Evolutionary conservation across 2,113 vertebrate species (phyloP).

Genomic region (Nymphicus hollandicus): DNA sequence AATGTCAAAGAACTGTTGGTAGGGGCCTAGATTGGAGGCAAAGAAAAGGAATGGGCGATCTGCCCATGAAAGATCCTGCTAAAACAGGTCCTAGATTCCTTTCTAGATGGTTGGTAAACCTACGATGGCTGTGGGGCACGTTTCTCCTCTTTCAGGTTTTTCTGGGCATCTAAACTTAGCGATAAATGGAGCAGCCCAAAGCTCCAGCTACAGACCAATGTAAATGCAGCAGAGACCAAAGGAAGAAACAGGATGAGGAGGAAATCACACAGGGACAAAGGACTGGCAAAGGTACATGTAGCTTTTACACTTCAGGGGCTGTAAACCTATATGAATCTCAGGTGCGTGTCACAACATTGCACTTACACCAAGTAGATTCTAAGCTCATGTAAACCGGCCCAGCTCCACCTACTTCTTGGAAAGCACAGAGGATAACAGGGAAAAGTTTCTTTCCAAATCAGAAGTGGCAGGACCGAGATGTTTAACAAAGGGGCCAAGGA

Average conservation of each 20-base stretch:
- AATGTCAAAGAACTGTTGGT: neutral
- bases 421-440: neutral
- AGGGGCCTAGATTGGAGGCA: neutral
- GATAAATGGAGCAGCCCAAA: neutral
- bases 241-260: neutral
- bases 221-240: neutral
- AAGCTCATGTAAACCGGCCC: neutral
- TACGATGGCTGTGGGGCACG: neutral
- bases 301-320: neutral
- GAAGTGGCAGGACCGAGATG: neutral
- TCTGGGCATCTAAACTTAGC: neutral
- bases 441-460: neutral
- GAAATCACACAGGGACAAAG: neutral
- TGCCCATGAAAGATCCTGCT: neutral
- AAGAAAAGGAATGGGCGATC: neutral
- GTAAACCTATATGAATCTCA: neutral
- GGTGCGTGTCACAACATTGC: neutral
- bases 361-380: neutral
- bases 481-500: slow-evolving; percentile 48
- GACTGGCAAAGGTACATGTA: neutral
- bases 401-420: neutral
- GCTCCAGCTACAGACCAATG: neutral
- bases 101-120: neutral
- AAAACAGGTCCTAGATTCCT: neutral
- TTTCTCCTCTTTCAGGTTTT: neutral